Conservation (phyloP, 2,113 vertebrate genomes). For the Oreotrochilus melanogaster region DNA sequence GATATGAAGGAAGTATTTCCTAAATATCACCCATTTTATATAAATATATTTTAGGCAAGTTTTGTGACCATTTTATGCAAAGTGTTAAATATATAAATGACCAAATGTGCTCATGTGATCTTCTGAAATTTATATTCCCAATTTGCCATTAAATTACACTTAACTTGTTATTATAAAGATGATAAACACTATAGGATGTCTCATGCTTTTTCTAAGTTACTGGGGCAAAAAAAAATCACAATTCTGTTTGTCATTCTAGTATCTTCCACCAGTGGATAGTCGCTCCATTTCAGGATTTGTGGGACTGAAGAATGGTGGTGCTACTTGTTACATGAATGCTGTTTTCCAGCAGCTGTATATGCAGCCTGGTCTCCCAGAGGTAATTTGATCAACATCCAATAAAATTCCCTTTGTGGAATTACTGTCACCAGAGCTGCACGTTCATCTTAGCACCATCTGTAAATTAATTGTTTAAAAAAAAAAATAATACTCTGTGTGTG, state of each 20-base stretch:
- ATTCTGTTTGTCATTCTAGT: constrained; percentile 74
- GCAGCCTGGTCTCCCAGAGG: constrained; percentile 97
- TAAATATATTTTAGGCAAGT: not conserved
- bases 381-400: constrained; percentile 45
- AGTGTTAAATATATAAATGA: not conserved
- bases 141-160: not conserved
- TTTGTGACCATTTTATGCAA: not conserved
- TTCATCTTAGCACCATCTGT: not conserved
- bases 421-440: not conserved
- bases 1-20: not conserved
- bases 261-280: constrained; percentile 96
- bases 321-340: constrained; percentile 99
- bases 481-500: not conserved
- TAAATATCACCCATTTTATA: not conserved
- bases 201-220: not conserved
- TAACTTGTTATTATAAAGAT: not conserved
- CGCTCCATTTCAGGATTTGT: constrained; percentile 95
- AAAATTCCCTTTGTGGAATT: not conserved
- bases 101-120: rapidly evolving
- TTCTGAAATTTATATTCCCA: not conserved
- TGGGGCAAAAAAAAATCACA: not conserved
- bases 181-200: not conserved
- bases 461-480: not conserved
- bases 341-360: constrained; percentile 99
- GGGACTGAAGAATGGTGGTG: constrained; percentile 95